phyloP scores from a whole-genome alignment of 1,140 invertebrate species.

The Euglossa dilemma region DNA sequence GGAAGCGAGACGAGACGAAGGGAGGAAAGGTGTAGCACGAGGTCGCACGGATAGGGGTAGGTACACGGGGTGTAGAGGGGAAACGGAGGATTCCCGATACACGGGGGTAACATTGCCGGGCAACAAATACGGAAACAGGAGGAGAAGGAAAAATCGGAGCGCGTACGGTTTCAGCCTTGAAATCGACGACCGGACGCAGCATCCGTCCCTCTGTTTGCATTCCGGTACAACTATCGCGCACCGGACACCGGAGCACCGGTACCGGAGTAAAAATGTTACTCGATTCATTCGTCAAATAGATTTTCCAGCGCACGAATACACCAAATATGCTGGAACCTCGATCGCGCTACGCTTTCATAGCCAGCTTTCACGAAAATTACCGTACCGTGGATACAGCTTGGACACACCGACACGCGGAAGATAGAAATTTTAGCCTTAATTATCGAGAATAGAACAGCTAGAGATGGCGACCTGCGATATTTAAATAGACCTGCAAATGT shows the following conservation, averaged over 20 bases:
- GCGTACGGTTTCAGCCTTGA: background rate
- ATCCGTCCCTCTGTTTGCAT: background rate
- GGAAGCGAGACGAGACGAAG: background rate
- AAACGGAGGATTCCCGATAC: background rate
- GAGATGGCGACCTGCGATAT: no score
- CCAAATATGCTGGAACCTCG: no score
- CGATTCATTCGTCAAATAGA: background rate
- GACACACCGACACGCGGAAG: no score
- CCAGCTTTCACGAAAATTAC: background rate
- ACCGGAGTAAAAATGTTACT: slow-evolving; percentile 14
- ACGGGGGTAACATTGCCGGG: background rate
- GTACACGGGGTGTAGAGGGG: background rate
- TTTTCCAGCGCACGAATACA: background rate
- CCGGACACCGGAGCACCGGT: background rate
- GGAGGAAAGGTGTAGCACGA: background rate
- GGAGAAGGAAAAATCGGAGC: background rate
- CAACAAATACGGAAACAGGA: background rate
- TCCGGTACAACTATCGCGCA: background rate
- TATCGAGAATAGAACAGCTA: no score
- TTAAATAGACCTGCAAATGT: no score
- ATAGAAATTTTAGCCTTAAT: no score
- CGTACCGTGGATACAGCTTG: background rate
- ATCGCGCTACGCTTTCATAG: background rate
- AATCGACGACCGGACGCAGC: slow-evolving; percentile 17
- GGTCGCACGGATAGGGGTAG: background rate